phyloP scores from a whole-genome alignment of 2,113 vertebrate genomes.

The Saccopteryx leptura region DNA sequence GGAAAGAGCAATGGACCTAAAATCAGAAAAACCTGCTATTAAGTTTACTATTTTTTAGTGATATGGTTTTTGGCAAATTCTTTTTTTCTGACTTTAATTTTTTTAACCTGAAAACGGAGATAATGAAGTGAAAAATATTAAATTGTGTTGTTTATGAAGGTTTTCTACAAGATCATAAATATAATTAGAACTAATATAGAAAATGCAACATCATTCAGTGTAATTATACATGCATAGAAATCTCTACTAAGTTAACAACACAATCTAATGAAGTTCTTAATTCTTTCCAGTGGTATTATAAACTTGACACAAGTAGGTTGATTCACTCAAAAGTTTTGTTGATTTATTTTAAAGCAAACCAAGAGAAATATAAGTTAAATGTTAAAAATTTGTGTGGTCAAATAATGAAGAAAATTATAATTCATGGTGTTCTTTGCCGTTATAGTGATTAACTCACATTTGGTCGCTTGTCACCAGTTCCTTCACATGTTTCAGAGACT shows the following conservation, averaged over 20 bases:
- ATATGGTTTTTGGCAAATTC: not conserved
- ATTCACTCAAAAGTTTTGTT: not conserved
- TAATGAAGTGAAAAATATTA: constrained; percentile 4
- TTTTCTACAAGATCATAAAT: not conserved
- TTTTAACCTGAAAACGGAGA: constrained; percentile 15
- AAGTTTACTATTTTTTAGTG: not conserved
- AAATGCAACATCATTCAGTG: not conserved
- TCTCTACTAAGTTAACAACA: not conserved
- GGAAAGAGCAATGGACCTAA: constrained; percentile 35
- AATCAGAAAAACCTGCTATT: constrained; percentile 28
- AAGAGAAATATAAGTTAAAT: not conserved
- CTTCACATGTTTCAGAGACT: not conserved
- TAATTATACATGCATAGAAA: not conserved
- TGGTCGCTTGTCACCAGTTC: not conserved
- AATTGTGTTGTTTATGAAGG: not conserved
- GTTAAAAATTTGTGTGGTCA: not conserved
- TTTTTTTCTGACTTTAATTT: not conserved
- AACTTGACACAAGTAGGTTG: not conserved
- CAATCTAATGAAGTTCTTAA: not conserved
- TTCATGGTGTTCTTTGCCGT: not conserved
- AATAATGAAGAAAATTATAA: not conserved
- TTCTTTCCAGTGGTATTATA: not conserved
- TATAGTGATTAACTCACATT: not conserved
- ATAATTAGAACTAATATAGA: not conserved
- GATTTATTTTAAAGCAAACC: constrained; percentile 39